Conservation (phyloP, 1,140 invertebrate genomes). For the Pararge aegeria region DNA sequence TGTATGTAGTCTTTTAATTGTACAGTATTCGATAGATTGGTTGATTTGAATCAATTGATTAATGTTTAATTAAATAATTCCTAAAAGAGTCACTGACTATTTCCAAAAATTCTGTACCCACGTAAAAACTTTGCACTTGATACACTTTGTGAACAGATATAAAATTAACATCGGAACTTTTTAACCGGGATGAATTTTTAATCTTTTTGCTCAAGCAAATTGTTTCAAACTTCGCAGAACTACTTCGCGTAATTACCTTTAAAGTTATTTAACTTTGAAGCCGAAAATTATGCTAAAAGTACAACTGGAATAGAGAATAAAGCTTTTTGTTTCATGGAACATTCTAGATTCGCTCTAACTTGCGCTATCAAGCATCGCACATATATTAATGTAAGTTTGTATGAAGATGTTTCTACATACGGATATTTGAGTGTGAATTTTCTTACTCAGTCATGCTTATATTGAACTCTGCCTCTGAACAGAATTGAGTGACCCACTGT, state of each 20-base stretch:
- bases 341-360: too few relatives aligned
- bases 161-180: conserved; percentile 5
- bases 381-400: too few relatives aligned
- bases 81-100: background rate
- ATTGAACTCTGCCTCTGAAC: too few relatives aligned
- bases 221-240: conserved; percentile 1
- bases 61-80: background rate
- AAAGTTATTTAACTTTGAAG: conserved; percentile 6
- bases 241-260: conserved; percentile 2
- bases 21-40: too few relatives aligned
- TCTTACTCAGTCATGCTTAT: too few relatives aligned
- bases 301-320: background rate
- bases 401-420: too few relatives aligned
- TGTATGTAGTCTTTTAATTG: too few relatives aligned
- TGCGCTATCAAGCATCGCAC: too few relatives aligned
- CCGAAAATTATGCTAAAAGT: conserved; percentile 5
- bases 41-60: too few relatives aligned
- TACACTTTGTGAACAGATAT: conserved; percentile 5
- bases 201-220: conserved; percentile 4
- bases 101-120: background rate
- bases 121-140: conserved; percentile 3
- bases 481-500: too few relatives aligned
- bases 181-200: conserved; percentile 5
- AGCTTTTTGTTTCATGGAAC: background rate
- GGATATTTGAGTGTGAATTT: too few relatives aligned